Percentiles rank a stretch among this genome's conserved stretches.
Conservation (phyloP, 2,797 vertebrate genomes). For the Ficedula albicollis region DNA sequence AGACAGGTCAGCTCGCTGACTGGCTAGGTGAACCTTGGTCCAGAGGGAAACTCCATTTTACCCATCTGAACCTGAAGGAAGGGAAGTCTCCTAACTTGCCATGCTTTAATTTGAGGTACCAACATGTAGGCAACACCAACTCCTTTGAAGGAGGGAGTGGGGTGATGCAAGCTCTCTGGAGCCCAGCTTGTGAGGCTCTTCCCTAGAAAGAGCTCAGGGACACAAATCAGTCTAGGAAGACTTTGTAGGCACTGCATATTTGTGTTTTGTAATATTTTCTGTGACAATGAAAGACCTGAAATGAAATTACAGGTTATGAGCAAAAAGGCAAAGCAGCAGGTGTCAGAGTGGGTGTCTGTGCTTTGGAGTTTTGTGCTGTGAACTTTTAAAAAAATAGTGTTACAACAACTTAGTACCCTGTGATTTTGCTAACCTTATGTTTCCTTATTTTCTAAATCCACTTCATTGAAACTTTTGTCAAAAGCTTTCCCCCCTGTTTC, state of each 20-base stretch:
- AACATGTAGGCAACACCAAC: not conserved
- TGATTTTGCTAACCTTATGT: not conserved
- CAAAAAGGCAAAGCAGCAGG: not conserved
- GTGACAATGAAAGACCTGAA: not conserved
- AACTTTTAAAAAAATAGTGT: not conserved
- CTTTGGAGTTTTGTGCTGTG: not conserved
- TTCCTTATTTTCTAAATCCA: not conserved
- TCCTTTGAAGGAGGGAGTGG: not conserved
- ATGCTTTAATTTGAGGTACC: not conserved
- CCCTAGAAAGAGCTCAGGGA: not conserved
- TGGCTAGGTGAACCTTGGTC: constrained; percentile 23
- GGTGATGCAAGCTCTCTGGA: not conserved
- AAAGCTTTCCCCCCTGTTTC: not conserved
- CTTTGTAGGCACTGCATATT: not conserved
- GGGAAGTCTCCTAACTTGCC: not conserved
- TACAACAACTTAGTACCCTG: not conserved
- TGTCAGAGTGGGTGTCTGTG: not conserved
- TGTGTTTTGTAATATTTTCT: not conserved
- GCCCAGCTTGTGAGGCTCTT: not conserved
- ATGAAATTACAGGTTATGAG: not conserved
- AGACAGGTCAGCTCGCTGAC: constrained; percentile 14
- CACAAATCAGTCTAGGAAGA: not conserved
- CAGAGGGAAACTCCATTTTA: not conserved
- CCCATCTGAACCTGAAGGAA: not conserved
- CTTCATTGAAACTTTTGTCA: not conserved